A percentile compares a stretch with the other conserved stretches of the same genome.
These are phyloP conservation scores for Papilio gigon DNA, from an alignment of 2,888 invertebrate species.

Conservation along the genomic window DNA sequence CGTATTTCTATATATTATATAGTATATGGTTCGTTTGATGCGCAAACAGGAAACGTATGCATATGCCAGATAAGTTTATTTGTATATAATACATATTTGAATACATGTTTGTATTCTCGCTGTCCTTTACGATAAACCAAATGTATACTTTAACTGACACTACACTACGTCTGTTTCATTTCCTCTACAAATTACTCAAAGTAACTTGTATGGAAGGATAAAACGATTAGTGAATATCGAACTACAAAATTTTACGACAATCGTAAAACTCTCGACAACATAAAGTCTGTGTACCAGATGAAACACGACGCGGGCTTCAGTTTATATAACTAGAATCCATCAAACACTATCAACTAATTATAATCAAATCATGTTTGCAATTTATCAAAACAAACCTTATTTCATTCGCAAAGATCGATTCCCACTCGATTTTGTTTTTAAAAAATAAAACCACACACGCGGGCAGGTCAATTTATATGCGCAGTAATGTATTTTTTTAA, in stretches of 20 bases:
- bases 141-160: conserved; percentile 1
- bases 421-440: conserved; percentile 1
- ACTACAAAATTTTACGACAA: conserved; percentile 7
- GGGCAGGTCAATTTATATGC: background rate
- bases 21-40: background rate
- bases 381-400: conserved; percentile 26
- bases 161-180: no score
- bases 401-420: conserved; percentile 9
- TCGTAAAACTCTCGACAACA: background rate
- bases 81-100: conserved; percentile 1
- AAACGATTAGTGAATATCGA: background rate
- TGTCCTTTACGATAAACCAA: conserved; percentile 8
- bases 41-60: conserved; percentile 7
- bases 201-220: background rate
- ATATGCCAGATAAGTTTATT: background rate
- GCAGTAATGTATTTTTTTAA: conserved; percentile 2
- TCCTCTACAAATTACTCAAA: background rate
- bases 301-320: background rate
- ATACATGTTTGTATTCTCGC: conserved; percentile 1
- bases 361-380: conserved; percentile 22
- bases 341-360: conserved; percentile 6
- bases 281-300: background rate
- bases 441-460: conserved; percentile 2
- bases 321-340: conserved; percentile 14
- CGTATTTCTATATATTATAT: background rate